A percentile compares a stretch with the other conserved stretches of the same genome.
These are phyloP conservation scores for Otolemur crassicaudatus DNA, from an alignment of 2,797 vertebrate genomes.

Conservation along the genomic window DNA sequence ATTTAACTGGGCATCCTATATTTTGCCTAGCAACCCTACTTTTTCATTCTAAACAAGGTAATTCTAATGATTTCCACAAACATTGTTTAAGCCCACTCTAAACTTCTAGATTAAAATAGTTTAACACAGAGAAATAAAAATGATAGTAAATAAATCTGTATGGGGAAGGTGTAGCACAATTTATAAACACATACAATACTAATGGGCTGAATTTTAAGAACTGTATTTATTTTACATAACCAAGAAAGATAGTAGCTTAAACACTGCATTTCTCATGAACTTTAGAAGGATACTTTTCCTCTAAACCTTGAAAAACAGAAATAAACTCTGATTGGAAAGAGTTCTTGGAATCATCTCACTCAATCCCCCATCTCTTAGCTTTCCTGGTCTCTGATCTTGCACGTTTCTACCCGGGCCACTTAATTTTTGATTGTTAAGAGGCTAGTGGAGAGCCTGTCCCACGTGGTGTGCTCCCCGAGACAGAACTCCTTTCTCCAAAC, in stretches of 20 bases:
- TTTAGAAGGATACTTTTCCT: not conserved
- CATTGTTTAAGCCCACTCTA: not conserved
- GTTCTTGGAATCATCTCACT: not conserved
- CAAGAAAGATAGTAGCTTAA: not conserved
- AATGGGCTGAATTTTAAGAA: not conserved
- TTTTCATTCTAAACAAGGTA: not conserved
- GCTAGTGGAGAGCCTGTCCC: not conserved
- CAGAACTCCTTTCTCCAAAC: not conserved
- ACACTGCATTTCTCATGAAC: not conserved
- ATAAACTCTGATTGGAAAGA: not conserved
- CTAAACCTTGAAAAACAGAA: not conserved
- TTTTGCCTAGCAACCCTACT: not conserved
- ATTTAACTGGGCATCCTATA: not conserved
- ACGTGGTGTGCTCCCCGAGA: not conserved
- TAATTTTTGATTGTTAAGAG: not conserved
- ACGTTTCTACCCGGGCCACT: not conserved
- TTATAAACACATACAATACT: constrained; percentile 5
- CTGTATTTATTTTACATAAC: not conserved
- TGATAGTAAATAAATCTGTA: not conserved
- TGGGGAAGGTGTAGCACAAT: not conserved
- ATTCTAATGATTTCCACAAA: not conserved
- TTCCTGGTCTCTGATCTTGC: not conserved
- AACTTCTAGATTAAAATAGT: constrained; percentile 10
- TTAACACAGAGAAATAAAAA: constrained; percentile 41
- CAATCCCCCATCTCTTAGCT: rapidly evolving